Conservation (phyloP, 2,888 invertebrate genomes). For the Lasioglossum pauxillum region DNA sequence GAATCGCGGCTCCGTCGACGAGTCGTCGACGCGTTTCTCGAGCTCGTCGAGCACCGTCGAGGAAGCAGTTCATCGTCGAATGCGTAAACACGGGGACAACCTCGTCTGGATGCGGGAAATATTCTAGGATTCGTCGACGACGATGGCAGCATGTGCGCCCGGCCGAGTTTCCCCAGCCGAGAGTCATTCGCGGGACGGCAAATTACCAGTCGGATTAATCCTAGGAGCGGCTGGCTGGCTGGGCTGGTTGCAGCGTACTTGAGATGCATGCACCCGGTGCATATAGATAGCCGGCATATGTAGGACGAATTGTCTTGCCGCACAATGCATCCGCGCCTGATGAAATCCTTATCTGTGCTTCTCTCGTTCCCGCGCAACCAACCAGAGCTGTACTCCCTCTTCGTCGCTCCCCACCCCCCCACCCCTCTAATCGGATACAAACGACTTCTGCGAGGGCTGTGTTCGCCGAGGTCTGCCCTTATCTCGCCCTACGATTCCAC, state of each 20-base stretch:
- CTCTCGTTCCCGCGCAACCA: background rate
- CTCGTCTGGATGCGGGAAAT: constrained; percentile 1
- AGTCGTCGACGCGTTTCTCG: background rate
- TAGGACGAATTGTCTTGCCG: constrained; percentile 45
- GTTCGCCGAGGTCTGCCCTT: background rate
- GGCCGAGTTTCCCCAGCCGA: constrained; percentile 56
- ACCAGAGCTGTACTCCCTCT: background rate
- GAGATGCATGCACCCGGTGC: constrained; percentile 54
- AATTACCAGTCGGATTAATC: constrained; percentile 69
- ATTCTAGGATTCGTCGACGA: constrained; percentile 9
- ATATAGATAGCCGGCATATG: constrained; percentile 52
- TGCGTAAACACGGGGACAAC: constrained; percentile 26
- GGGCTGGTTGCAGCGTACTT: constrained; percentile 40
- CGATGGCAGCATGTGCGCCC: constrained; percentile 46
- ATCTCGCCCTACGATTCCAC: constrained; percentile 3
- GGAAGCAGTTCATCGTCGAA: constrained; percentile 3
- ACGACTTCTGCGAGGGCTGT: background rate
- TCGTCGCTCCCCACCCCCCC: background rate
- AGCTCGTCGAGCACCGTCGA: background rate
- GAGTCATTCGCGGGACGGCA: constrained; percentile 62
- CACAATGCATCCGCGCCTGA: constrained; percentile 45
- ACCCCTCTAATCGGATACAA: background rate
- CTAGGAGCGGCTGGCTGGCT: constrained; percentile 36
- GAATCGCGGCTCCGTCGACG: background rate
- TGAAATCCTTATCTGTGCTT: constrained; percentile 53